These are phyloP conservation scores for Danio choprae DNA, from an alignment of 2,797 vertebrate genomes.

Conservation along the genomic window DNA sequence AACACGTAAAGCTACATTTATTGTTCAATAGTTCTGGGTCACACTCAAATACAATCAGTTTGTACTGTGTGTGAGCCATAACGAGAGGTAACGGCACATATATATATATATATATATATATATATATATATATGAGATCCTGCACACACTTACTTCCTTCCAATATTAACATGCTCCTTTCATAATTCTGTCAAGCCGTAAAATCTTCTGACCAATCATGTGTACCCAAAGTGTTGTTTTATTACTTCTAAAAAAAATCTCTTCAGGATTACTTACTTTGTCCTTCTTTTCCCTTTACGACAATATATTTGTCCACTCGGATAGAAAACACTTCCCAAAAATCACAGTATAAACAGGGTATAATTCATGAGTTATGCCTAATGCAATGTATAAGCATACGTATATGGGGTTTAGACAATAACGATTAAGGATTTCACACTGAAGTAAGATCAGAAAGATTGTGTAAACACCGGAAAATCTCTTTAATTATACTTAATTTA, in stretches of 20 bases:
- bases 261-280: constrained; percentile 51
- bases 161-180: constrained; percentile 33
- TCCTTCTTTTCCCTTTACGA: constrained; percentile 52
- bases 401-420: constrained; percentile 24
- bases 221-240: constrained; percentile 55
- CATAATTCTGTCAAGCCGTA: constrained; percentile 35
- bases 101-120: neutral
- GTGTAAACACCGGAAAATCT: constrained; percentile 10
- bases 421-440: constrained; percentile 21
- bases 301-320: constrained; percentile 2
- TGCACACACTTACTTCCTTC: constrained; percentile 43
- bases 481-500: constrained; percentile 17
- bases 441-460: constrained; percentile 17
- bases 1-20: constrained; percentile 62
- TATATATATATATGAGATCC: constrained; percentile 29
- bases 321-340: constrained; percentile 40
- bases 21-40: constrained; percentile 53
- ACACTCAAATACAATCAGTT: constrained; percentile 57
- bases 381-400: constrained; percentile 38
- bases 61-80: constrained; percentile 64
- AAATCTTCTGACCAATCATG: constrained; percentile 61
- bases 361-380: constrained; percentile 40
- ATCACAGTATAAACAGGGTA: constrained; percentile 52
- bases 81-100: constrained; percentile 61
- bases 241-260: constrained; percentile 39